Evolutionary conservation across 1,140 invertebrate genomes (phyloP).

Genomic region (Heliconius hermathena): DNA sequence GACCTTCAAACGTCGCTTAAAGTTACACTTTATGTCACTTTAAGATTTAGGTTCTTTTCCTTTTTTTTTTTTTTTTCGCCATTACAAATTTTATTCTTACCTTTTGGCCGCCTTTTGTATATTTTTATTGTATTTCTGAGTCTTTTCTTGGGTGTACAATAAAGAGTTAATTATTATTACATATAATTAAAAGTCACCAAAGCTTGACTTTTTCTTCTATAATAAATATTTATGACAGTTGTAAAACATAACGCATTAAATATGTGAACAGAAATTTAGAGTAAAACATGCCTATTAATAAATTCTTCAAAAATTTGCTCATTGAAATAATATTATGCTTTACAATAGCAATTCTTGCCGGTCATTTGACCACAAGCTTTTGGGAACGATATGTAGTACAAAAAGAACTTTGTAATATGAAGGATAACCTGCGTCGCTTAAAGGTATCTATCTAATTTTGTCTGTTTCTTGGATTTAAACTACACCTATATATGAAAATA

Average conservation of each 20-base stretch:
- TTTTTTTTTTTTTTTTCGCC: too few species aligned
- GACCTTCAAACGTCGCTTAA: too few species aligned
- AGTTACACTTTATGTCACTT: too few species aligned
- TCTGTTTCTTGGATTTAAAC: too few species aligned
- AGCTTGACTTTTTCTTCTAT: neutral
- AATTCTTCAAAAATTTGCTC: conserved; percentile 43
- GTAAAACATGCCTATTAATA: conserved; percentile 28
- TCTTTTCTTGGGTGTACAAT: too few species aligned
- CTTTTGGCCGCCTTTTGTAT: too few species aligned
- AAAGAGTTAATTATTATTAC: too few species aligned
- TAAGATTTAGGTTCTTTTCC: too few species aligned
- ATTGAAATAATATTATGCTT: conserved; percentile 55
- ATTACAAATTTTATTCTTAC: too few species aligned
- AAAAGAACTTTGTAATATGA: conserved; percentile 58
- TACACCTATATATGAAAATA: too few species aligned
- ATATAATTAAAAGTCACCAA: too few species aligned
- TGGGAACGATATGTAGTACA: conserved; percentile 64
- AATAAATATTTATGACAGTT: neutral
- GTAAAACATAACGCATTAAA: neutral
- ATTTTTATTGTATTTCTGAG: too few species aligned
- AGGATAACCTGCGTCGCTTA: conserved; percentile 52
- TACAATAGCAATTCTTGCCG: conserved; percentile 49
- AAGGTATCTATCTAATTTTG: conserved; percentile 48
- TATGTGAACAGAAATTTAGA: neutral
- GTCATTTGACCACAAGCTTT: conserved; percentile 56